Evolutionary conservation across 2,113 vertebrate genomes (phyloP).

Genomic region (Melanocharis versteri): DNA sequence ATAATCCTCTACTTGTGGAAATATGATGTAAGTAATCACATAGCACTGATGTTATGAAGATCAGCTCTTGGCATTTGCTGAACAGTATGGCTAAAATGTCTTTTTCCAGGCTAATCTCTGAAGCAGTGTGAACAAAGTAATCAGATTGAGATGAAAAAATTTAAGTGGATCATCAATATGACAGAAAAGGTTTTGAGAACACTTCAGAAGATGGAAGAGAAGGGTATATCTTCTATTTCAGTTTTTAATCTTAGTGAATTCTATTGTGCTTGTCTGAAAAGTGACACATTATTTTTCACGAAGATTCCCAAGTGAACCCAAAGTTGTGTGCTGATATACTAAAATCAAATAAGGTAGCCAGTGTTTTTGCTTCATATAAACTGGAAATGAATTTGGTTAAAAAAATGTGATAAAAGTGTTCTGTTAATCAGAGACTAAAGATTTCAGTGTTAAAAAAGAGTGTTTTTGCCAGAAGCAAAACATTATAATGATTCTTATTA

Average conservation of each 20-base stretch:
- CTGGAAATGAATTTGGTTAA: background rate
- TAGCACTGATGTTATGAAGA: background rate
- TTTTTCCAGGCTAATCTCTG: background rate
- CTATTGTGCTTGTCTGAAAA: background rate
- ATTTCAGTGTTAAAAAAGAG: background rate
- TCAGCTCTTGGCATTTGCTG: slow-evolving; percentile 35
- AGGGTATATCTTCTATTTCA: background rate
- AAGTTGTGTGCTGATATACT: background rate
- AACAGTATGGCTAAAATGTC: background rate
- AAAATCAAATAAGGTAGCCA: background rate
- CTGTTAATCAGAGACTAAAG: background rate
- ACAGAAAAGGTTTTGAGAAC: slow-evolving; percentile 15
- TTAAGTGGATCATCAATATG: slow-evolving; percentile 32
- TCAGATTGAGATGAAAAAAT: slow-evolving; percentile 35
- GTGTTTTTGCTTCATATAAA: background rate
- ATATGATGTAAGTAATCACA: background rate
- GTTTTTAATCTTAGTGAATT: slow-evolving; percentile 13
- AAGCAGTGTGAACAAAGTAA: slow-evolving; percentile 17
- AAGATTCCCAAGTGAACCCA: background rate
- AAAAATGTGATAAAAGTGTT: background rate
- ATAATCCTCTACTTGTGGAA: slow-evolving; percentile 18
- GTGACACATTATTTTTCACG: background rate
- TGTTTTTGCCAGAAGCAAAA: background rate
- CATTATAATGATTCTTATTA: background rate
- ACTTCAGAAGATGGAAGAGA: slow-evolving; percentile 32